Conservation (phyloP, 2,113 vertebrate species). For the Setophaga kirtlandii region DNA sequence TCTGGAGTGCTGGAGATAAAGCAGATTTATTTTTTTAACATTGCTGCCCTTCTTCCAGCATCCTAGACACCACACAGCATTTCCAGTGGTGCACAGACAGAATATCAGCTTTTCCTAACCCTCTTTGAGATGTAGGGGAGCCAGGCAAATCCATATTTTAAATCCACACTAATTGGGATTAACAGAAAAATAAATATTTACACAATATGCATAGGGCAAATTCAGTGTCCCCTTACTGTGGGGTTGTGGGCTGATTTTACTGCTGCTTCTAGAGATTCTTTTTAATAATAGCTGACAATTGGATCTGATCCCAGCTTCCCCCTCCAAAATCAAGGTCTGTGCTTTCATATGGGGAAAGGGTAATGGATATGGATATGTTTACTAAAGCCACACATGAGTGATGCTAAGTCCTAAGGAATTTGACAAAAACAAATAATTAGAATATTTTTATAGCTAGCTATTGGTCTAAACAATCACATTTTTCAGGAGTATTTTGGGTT, state of each 20-base stretch:
- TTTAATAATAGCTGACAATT: not conserved
- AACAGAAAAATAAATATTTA: not conserved
- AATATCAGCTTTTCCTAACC: not conserved
- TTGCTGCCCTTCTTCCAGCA: not conserved
- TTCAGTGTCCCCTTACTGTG: not conserved
- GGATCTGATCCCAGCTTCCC: not conserved
- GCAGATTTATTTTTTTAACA: not conserved
- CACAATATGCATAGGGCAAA: not conserved
- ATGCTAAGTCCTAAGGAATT: not conserved
- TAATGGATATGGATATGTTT: conserved; percentile 8
- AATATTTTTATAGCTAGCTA: not conserved
- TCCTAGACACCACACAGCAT: not conserved
- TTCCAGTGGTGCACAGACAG: not conserved
- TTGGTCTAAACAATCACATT: not conserved
- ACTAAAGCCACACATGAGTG: not conserved
- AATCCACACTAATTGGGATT: not conserved
- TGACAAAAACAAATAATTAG: conserved; percentile 5
- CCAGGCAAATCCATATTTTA: not conserved
- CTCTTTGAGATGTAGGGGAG: not conserved
- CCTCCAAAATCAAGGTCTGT: not conserved
- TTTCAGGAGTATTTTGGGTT: not conserved
- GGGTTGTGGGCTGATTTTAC: not conserved
- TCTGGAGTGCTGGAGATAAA: not conserved
- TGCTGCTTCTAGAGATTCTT: not conserved
- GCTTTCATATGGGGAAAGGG: not conserved